Conservation (phyloP, 2,888 invertebrate genomes). For the Drosophila niveifrons region DNA sequence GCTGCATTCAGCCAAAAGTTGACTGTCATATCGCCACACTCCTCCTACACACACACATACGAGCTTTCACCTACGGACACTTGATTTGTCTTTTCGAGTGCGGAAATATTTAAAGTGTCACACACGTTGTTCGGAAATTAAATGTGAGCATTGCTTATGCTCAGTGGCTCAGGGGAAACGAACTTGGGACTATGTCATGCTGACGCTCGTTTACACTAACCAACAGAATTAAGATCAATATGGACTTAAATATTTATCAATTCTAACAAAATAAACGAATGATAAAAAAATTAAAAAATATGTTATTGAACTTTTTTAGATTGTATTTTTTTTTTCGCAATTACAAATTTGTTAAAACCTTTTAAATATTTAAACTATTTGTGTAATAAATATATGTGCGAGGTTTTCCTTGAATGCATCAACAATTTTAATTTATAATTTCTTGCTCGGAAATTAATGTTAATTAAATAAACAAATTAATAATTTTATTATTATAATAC, state of each 20-base stretch:
- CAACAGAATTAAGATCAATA: conserved; percentile 2
- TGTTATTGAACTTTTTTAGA: no score
- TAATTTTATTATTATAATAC: no score
- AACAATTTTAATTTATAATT: no score
- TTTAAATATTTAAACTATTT: no score
- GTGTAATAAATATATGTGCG: no score
- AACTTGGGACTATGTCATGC: conserved; percentile 8
- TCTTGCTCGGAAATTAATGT: no score
- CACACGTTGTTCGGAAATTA: conserved; percentile 78
- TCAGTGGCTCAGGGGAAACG: conserved; percentile 40
- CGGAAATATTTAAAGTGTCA: conserved; percentile 82
- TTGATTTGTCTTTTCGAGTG: conserved; percentile 67
- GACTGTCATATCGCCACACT: conserved; percentile 20
- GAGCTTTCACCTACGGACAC: conserved; percentile 38
- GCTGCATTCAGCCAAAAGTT: conserved; percentile 51
- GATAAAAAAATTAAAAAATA: no score
- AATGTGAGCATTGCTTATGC: conserved; percentile 68
- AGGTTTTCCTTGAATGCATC: no score
- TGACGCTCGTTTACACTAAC: conserved; percentile 32
- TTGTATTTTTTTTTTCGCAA: no score
- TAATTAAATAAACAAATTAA: no score
- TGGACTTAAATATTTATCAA: neutral
- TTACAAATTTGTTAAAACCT: no score
- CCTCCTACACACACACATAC: conserved; percentile 14
- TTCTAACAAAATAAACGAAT: no score